Conservation (phyloP, 2,797 vertebrate genomes). For the Glossophaga mutica region DNA sequence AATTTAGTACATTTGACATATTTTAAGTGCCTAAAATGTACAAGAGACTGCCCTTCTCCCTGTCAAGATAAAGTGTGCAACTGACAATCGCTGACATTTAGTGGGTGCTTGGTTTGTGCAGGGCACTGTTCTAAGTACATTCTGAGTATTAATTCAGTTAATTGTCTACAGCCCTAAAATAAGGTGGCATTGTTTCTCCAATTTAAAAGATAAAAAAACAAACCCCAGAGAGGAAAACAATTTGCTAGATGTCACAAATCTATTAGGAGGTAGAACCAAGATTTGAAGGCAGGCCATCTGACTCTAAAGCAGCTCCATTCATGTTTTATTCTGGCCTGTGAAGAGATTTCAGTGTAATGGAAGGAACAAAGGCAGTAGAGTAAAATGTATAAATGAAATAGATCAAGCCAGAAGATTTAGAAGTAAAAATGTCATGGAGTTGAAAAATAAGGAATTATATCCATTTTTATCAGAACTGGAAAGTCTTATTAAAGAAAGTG, state of each 20-base stretch:
- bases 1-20: slow-evolving; percentile 19
- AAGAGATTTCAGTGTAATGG: not conserved
- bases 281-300: not conserved
- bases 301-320: not conserved
- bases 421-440: not conserved
- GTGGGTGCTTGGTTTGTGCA: not conserved
- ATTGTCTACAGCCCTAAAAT: not conserved
- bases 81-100: not conserved
- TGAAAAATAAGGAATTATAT: not conserved
- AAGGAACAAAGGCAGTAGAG: not conserved
- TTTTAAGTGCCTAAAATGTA: not conserved
- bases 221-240: not conserved
- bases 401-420: not conserved
- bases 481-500: not conserved
- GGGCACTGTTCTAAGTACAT: not conserved
- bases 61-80: not conserved
- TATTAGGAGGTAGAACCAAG: not conserved
- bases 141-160: not conserved
- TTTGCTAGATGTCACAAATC: not conserved
- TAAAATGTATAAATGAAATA: not conserved
- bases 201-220: not conserved
- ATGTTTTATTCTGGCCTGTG: not conserved
- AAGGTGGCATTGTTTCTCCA: not conserved
- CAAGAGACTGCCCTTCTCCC: not conserved
- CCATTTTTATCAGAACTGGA: not conserved